Conservation (phyloP, 2,888 invertebrate species). For the Pardosa pseudoannulata region DNA sequence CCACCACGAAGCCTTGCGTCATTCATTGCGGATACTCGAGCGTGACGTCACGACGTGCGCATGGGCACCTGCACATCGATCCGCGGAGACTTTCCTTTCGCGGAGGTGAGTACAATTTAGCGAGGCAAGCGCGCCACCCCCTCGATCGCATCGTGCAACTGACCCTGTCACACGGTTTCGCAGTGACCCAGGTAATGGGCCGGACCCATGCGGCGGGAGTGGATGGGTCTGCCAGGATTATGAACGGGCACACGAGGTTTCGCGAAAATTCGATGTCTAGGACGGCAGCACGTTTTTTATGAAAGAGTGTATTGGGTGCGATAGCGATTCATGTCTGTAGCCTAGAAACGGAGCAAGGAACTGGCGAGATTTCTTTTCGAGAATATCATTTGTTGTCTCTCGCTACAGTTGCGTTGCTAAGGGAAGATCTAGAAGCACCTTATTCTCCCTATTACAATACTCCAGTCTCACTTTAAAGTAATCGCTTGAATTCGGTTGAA, state of each 20-base stretch:
- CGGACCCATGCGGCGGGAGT: neutral
- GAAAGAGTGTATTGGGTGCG: too few species aligned
- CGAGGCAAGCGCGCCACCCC: neutral
- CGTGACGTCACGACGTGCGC: slow-evolving; percentile 57
- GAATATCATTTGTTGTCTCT: too few species aligned
- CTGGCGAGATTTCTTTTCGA: too few species aligned
- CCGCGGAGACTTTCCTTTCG: neutral
- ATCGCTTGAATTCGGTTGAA: too few species aligned
- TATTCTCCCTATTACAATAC: too few species aligned
- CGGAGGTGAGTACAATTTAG: neutral
- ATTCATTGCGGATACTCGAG: slow-evolving; percentile 61
- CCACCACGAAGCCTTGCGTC: slow-evolving; percentile 50
- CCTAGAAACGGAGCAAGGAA: too few species aligned
- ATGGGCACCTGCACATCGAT: slow-evolving; percentile 44
- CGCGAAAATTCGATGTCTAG: neutral
- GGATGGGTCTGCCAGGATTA: neutral
- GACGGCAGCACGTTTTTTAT: too few species aligned
- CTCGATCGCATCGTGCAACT: neutral
- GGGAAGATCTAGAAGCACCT: too few species aligned
- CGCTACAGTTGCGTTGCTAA: too few species aligned
- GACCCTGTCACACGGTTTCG: slow-evolving; percentile 14
- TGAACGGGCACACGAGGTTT: neutral
- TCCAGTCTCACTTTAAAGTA: too few species aligned
- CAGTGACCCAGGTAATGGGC: slow-evolving; percentile 9
- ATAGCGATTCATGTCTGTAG: too few species aligned